phyloP scores from a whole-genome alignment of 2,888 invertebrate species.

The Poecilus cupreus region DNA sequence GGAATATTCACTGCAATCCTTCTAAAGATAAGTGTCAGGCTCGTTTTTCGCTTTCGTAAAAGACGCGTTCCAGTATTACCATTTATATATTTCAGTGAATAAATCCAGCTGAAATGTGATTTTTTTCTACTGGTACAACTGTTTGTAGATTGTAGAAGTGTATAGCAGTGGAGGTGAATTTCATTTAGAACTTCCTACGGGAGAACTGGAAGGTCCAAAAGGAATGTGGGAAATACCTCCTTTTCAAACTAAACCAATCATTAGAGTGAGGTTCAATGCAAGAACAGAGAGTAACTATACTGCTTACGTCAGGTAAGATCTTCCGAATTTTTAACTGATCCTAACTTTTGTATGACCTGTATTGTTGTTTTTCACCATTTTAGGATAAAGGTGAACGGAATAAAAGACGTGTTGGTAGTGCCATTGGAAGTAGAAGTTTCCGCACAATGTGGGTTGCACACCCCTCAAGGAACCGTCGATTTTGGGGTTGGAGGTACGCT shows the following conservation, averaged over 20 bases:
- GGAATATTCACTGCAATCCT: too few species aligned
- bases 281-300: conserved; percentile 87
- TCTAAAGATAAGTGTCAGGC: too few species aligned
- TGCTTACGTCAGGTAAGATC: conserved; percentile 82
- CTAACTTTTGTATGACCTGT: too few species aligned
- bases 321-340: too few species aligned
- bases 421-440: conserved; percentile 90
- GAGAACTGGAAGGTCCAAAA: conserved; percentile 85
- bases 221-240: conserved; percentile 94
- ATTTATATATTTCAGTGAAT: too few species aligned
- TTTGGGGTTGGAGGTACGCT: conserved; percentile 87
- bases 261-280: conserved; percentile 88
- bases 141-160: conserved; percentile 82
- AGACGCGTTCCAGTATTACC: too few species aligned
- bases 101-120: too few species aligned
- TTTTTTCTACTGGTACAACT: conserved; percentile 51
- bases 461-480: conserved; percentile 85
- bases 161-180: conserved; percentile 93
- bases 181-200: conserved; percentile 88
- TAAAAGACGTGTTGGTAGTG: conserved; percentile 82
- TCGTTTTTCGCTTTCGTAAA: too few species aligned
- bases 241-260: conserved; percentile 89
- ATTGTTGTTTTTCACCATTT: conserved; percentile 52
- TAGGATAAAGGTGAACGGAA: conserved; percentile 83
- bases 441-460: conserved; percentile 82